Conservation (phyloP, 2,113 vertebrate genomes). For the Campylomormyrus tamandua region DNA sequence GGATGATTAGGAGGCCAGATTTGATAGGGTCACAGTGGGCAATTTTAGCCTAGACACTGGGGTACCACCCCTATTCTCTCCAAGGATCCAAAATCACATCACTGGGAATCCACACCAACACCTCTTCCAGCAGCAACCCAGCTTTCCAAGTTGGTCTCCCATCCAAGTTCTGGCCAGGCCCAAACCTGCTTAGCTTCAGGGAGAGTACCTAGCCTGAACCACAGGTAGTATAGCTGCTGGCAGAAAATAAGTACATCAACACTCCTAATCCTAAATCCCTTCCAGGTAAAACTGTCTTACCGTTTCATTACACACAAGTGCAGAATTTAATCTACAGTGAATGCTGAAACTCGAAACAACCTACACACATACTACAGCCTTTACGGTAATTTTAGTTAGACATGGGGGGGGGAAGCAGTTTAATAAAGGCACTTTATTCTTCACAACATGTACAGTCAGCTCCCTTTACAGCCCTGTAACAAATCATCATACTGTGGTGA, state of each 20-base stretch:
- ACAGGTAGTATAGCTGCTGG: too few species aligned
- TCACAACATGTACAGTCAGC: not conserved
- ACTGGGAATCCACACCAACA: too few species aligned
- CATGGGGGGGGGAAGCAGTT: not conserved
- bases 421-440: slow-evolving; percentile 20
- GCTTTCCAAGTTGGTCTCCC: too few species aligned
- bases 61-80: too few species aligned
- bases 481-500: not conserved
- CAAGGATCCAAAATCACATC: too few species aligned
- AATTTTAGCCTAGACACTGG: too few species aligned
- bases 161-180: too few species aligned
- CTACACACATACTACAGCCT: not conserved
- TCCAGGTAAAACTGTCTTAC: not conserved
- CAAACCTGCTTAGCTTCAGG: too few species aligned
- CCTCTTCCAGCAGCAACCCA: too few species aligned
- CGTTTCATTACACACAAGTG: not conserved
- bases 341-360: not conserved
- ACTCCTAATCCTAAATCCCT: not conserved
- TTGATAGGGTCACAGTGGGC: too few species aligned
- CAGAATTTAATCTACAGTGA: not conserved
- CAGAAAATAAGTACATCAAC: not conserved
- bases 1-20: too few species aligned
- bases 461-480: not conserved
- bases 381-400: not conserved
- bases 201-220: too few species aligned